phyloP scores from a whole-genome alignment of 2,888 invertebrate genomes.

The Synanthedon myopaeformis region DNA sequence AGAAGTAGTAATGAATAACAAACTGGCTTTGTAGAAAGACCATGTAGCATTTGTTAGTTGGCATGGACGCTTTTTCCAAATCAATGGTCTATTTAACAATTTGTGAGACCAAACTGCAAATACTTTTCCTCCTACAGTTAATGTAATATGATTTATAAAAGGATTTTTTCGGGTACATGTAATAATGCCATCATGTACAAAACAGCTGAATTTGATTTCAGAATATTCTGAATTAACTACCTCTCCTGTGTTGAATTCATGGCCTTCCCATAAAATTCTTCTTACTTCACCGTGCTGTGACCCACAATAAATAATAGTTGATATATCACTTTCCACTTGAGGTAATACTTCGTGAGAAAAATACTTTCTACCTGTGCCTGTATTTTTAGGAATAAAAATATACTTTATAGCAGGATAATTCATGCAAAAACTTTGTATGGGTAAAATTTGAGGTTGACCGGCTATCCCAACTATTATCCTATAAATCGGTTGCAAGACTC shows the following conservation, averaged over 20 bases:
- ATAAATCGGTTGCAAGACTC: slow-evolving; percentile 73
- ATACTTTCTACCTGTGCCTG: slow-evolving; percentile 49
- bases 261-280: slow-evolving; percentile 75
- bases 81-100: slow-evolving; percentile 69
- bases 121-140: slow-evolving; percentile 80
- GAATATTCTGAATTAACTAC: slow-evolving; percentile 72
- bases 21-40: slow-evolving; percentile 81
- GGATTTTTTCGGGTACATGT: slow-evolving; percentile 72
- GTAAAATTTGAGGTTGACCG: slow-evolving; percentile 42
- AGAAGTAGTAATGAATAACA: slow-evolving; percentile 76
- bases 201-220: slow-evolving; percentile 50
- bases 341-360: slow-evolving; percentile 38
- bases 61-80: slow-evolving; percentile 74
- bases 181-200: slow-evolving; percentile 80
- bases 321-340: slow-evolving; percentile 35
- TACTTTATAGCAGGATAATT: slow-evolving; percentile 39
- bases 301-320: slow-evolving; percentile 39
- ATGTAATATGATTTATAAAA: slow-evolving; percentile 70
- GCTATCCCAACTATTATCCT: slow-evolving; percentile 60
- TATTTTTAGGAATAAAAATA: slow-evolving; percentile 31
- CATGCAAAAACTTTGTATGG: slow-evolving; percentile 55
- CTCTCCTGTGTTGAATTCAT: slow-evolving; percentile 73
- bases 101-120: slow-evolving; percentile 82
- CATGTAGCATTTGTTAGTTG: slow-evolving; percentile 76
- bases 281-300: slow-evolving; percentile 57